Base-by-base conservation (phyloP, 2,888 invertebrate genomes). In the Atherix ibis region DNA sequence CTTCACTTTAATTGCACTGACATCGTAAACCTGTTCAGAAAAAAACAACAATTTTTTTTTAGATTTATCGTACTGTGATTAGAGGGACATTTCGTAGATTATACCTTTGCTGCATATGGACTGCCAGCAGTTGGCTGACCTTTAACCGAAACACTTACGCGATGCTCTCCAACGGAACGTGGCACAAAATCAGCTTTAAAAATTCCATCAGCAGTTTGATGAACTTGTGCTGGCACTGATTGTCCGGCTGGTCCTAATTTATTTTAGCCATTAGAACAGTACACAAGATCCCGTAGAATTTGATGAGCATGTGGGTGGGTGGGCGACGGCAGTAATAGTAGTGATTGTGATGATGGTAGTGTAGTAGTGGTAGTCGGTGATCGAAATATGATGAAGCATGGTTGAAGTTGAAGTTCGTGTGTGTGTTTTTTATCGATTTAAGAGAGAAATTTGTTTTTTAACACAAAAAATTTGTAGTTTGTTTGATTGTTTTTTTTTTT, bases 171-270 rank as follows among this genome's bases (percentile, higher is more conserved):
- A 39, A 92, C 91, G 31, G 83, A 77, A 46, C 80, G 67, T 9
- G 94, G 92, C 40, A 81, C 80, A 60, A 94, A 95, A 59, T 94
- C 88, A 3, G 92, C 89, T 43, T 78, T 75, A 64, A 85, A 87
- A 41, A 77, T 75, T 31, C 78, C 81, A 42, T 79, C 71, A 43
- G 83, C 82, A 40, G 81, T 76, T 52, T 87, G 76, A 51, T 83
- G 76, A 43, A 89, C 84, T 58, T 87, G 84, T 44, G 87, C 85
- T 39, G 87, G 84, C 48, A 89, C 81, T 42, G 84, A 78, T 62
- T 85, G 83, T 51, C 87, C 88, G 56, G 84, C 84, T 48, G 92
- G 91, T 67, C 88, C 92, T 91, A 35, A 31, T 24, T 18, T 19
- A 10, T 32, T n/a, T n/a, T n/a, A n/a, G n/a, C n/a, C n/a, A n/a